Conservation (phyloP, 2,888 invertebrate species). For the Macropis europaea region DNA sequence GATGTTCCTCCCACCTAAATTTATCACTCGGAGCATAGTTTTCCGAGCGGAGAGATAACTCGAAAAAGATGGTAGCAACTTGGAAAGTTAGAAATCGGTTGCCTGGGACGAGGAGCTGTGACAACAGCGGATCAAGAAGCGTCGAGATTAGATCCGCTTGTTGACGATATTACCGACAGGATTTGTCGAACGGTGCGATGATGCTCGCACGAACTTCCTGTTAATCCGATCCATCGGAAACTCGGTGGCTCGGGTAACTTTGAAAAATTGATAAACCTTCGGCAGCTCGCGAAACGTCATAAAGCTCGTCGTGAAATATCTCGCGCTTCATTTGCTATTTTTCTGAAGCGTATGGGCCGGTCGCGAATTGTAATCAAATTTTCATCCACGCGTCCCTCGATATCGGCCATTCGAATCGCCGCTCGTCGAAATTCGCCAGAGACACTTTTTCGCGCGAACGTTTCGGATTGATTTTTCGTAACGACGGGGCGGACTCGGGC, state of each 20-base stretch:
- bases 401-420: too few species aligned
- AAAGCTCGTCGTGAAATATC: not conserved
- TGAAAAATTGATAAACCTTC: not conserved
- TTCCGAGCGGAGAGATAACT: not conserved
- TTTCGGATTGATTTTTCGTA: too few species aligned
- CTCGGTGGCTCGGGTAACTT: not conserved
- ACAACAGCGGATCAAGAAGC: slow-evolving; percentile 48
- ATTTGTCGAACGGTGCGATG: slow-evolving; percentile 1
- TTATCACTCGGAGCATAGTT: too few species aligned
- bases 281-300: not conserved
- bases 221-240: slow-evolving; percentile 28
- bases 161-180: slow-evolving; percentile 43
- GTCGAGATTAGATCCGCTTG: slow-evolving; percentile 43
- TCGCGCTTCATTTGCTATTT: too few species aligned
- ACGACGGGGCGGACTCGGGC: not conserved
- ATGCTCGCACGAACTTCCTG: slow-evolving; percentile 1
- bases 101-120: slow-evolving; percentile 19
- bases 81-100: not conserved
- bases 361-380: too few species aligned
- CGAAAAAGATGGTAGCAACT: not conserved
- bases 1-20: too few species aligned
- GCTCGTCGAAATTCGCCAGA: too few species aligned
- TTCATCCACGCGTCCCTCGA: too few species aligned
- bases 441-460: too few species aligned
- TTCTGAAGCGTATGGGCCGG: too few species aligned